A percentile compares a stretch with the other conserved stretches of the same genome.
Conservation (phyloP, 1,140 invertebrate genomes). For the Araneus ventricosus region DNA sequence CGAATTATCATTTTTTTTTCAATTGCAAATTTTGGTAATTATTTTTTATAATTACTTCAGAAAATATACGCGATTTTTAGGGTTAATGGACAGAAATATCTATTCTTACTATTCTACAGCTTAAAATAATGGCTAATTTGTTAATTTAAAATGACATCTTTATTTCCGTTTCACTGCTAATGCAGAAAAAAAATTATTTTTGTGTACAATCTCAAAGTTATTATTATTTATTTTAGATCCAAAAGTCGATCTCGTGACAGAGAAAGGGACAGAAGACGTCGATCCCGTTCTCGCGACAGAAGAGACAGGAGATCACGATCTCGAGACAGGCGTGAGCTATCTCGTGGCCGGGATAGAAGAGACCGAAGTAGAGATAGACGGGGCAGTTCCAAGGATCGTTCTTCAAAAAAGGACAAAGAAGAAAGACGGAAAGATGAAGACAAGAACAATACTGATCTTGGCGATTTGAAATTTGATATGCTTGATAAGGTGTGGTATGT, state of each 20-base stretch:
- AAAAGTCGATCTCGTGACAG: slow-evolving; percentile 51
- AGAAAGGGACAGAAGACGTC: not conserved
- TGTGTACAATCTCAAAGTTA: no score
- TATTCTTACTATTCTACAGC: no score
- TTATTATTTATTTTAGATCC: not conserved
- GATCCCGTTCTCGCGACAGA: not conserved
- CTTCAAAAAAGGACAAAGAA: slow-evolving; percentile 73
- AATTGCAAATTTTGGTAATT: no score
- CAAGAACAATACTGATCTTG: slow-evolving; percentile 47
- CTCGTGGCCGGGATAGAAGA: slow-evolving; percentile 77
- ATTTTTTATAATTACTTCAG: no score
- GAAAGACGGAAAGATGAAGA: slow-evolving; percentile 73
- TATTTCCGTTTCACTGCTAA: no score
- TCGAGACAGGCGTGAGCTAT: slow-evolving; percentile 73
- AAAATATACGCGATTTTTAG: no score
- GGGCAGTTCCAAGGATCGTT: slow-evolving; percentile 41
- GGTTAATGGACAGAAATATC: no score
- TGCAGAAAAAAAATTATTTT: no score
- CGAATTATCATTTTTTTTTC: no score
- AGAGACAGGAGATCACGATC: slow-evolving; percentile 71
- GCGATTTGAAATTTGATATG: slow-evolving; percentile 75
- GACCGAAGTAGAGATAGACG: slow-evolving; percentile 70
- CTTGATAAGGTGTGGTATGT: slow-evolving; percentile 75
- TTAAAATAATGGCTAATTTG: no score
- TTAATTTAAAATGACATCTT: no score